phyloP scores from a whole-genome alignment of 1,140 invertebrate genomes.

The Nymphalis io region DNA sequence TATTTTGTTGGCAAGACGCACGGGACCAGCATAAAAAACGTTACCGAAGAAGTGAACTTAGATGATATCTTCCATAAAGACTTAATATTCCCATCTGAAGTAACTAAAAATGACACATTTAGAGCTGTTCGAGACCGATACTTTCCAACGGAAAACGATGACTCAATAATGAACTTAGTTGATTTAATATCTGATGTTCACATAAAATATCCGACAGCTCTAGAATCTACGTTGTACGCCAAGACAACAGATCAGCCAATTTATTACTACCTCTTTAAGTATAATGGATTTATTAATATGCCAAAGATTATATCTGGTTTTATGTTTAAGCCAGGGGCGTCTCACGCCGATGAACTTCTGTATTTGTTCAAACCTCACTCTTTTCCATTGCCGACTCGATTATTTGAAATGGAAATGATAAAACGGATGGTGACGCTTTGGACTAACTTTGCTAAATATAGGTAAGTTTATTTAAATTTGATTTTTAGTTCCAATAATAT shows the following conservation, averaged over 20 bases:
- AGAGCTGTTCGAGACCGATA: slow-evolving; percentile 54
- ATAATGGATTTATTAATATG: slow-evolving; percentile 64
- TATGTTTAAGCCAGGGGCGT: slow-evolving; percentile 51
- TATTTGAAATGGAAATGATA: slow-evolving; percentile 59
- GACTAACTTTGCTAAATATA: slow-evolving; percentile 74
- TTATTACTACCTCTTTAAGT: slow-evolving; percentile 71
- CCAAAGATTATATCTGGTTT: slow-evolving; percentile 63
- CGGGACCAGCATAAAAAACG: slow-evolving; percentile 52
- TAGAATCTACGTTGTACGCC: slow-evolving; percentile 61
- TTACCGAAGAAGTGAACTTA: slow-evolving; percentile 38
- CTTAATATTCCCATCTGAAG: slow-evolving; percentile 57
- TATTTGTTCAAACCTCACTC: slow-evolving; percentile 69
- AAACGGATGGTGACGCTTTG: slow-evolving; percentile 64
- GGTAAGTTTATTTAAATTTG: slow-evolving; percentile 45
- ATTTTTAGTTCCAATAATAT: background rate
- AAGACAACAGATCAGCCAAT: slow-evolving; percentile 62
- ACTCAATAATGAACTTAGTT: slow-evolving; percentile 63
- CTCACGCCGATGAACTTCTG: slow-evolving; percentile 71
- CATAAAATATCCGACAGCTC: slow-evolving; percentile 64
- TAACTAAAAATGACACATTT: slow-evolving; percentile 50
- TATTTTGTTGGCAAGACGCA: slow-evolving; percentile 65
- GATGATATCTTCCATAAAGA: slow-evolving; percentile 52
- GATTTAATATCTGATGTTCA: slow-evolving; percentile 70
- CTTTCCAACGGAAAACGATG: slow-evolving; percentile 55
- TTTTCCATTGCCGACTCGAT: slow-evolving; percentile 57